Evolutionary conservation across 2,888 invertebrate species (phyloP).

Genomic region (Papilio gigon): DNA sequence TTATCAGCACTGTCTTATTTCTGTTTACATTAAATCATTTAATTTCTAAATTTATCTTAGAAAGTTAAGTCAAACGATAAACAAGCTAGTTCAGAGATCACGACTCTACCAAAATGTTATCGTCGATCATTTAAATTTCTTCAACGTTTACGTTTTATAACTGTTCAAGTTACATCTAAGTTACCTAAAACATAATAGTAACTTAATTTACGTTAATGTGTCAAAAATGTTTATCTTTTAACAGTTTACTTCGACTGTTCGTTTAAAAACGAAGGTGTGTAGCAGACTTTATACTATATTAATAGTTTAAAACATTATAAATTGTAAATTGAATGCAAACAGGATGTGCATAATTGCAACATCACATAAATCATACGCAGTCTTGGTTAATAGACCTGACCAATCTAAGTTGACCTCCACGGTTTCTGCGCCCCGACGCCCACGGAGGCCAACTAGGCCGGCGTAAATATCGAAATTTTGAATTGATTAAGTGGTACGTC

Average conservation of each 20-base stretch:
- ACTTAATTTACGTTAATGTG: constrained; percentile 3
- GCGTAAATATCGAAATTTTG: constrained; percentile 51
- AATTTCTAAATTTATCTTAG: constrained; percentile 20
- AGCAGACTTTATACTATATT: constrained; percentile 2
- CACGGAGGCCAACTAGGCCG: constrained; percentile 52
- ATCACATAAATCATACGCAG: constrained; percentile 22
- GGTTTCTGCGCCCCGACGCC: constrained; percentile 40
- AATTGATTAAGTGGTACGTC: constrained; percentile 65
- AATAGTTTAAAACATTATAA: constrained; percentile 17
- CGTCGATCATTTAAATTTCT: constrained; percentile 4
- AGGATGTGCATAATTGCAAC: constrained; percentile 27
- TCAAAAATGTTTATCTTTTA: no score
- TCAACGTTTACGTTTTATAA: background rate
- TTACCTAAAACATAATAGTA: no score
- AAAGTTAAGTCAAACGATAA: constrained; percentile 16
- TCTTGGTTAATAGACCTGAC: constrained; percentile 50
- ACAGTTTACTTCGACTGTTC: no score
- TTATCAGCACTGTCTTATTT: constrained; percentile 18
- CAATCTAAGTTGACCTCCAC: constrained; percentile 43
- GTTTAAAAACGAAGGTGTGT: no score
- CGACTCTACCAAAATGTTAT: constrained; percentile 11
- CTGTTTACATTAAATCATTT: constrained; percentile 10
- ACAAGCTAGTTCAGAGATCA: constrained; percentile 16
- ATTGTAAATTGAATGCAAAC: constrained; percentile 6
- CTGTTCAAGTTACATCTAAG: no score